phyloP scores from a whole-genome alignment of 2,888 invertebrate species.

The Nymphalis urticae region DNA sequence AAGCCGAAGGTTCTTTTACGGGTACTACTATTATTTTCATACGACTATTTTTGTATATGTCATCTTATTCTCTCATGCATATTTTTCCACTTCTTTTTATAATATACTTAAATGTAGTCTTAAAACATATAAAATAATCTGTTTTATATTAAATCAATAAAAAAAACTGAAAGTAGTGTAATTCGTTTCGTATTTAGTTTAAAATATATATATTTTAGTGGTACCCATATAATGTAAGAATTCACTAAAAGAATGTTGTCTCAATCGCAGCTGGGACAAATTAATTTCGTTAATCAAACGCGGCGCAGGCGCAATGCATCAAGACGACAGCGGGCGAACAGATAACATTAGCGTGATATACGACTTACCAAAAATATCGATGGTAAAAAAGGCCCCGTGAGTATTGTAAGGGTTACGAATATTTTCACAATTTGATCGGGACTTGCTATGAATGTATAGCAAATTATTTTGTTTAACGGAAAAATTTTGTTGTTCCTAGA shows the following conservation, averaged over 20 bases:
- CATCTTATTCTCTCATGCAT: too few relatives aligned
- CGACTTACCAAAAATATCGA: slow-evolving; percentile 58
- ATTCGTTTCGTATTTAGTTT: background rate
- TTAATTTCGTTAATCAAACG: slow-evolving; percentile 78
- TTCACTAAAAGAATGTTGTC: slow-evolving; percentile 45
- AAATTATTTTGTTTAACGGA: background rate
- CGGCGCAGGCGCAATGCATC: slow-evolving; percentile 72
- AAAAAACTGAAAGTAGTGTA: background rate
- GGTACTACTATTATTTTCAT: too few relatives aligned
- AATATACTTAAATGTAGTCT: too few relatives aligned
- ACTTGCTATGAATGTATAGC: background rate
- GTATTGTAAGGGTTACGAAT: slow-evolving; percentile 38
- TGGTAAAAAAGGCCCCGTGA: slow-evolving; percentile 57
- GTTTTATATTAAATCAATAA: background rate
- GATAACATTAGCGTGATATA: slow-evolving; percentile 78
- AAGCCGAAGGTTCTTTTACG: too few relatives aligned
- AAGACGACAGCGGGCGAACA: slow-evolving; percentile 64
- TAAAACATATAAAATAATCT: background rate
- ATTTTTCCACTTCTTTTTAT: too few relatives aligned
- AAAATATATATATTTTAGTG: background rate
- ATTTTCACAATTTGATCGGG: slow-evolving; percentile 30
- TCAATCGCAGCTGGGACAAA: slow-evolving; percentile 62
- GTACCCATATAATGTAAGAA: slow-evolving; percentile 29
- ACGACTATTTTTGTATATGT: too few relatives aligned
- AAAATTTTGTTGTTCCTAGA: too few relatives aligned